phyloP scores from a whole-genome alignment of 92 coral and sea anemone species.

The Phenganax marumi region DNA sequence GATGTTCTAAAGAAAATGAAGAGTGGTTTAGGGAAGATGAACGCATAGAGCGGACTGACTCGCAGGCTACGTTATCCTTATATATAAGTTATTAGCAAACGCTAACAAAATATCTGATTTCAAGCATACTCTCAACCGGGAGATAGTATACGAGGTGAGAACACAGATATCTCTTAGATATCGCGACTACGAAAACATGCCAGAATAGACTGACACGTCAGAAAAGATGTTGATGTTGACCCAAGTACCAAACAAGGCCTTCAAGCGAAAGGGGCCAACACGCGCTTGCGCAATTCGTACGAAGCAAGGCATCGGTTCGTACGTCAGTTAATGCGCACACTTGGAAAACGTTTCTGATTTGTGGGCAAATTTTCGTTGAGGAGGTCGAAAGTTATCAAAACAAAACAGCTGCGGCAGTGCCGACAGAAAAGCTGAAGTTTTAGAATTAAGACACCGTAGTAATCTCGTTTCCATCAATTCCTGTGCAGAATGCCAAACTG shows the following conservation, averaged over 20 bases:
- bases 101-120: slow-evolving; percentile 38
- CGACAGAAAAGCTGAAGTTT: slow-evolving; percentile 3
- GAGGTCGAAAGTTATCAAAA: slow-evolving; percentile 18
- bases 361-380: neutral
- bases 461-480: slow-evolving; percentile 31
- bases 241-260: slow-evolving; percentile 36
- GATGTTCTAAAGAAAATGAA: slow-evolving; percentile 8
- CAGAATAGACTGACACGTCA: slow-evolving; percentile 33
- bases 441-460: slow-evolving; percentile 19
- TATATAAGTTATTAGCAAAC: slow-evolving; percentile 27
- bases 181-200: slow-evolving; percentile 42
- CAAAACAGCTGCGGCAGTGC: slow-evolving; percentile 34
- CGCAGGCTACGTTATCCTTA: neutral
- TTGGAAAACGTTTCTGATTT: neutral
- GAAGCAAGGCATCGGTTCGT: neutral
- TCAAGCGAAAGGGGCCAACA: neutral
- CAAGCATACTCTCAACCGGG: slow-evolving; percentile 37
- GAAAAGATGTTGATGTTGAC: slow-evolving; percentile 17
- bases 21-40: slow-evolving; percentile 16
- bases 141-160: slow-evolving; percentile 45
- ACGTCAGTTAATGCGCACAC: neutral
- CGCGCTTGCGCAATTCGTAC: slow-evolving; percentile 8
- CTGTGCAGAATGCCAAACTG: slow-evolving; percentile 1
- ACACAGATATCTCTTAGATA: slow-evolving; percentile 48
- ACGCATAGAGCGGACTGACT: slow-evolving; percentile 1